These are phyloP conservation scores for Strigamia maritima DNA, from an alignment of 2,888 invertebrate genomes.

Conservation along the genomic window DNA sequence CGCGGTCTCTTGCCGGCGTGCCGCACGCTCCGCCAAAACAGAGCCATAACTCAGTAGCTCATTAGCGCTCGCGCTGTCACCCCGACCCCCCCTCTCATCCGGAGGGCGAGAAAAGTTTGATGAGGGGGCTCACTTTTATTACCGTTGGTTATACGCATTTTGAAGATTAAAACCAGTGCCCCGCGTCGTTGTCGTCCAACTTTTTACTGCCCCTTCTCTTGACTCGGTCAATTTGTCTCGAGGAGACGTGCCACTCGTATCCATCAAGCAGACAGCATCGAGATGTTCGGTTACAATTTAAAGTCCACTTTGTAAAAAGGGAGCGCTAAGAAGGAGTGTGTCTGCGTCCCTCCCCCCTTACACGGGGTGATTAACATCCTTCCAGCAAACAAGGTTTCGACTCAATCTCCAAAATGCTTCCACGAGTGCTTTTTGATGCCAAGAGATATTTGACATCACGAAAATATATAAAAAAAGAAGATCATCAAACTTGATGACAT, in stretches of 20 bases:
- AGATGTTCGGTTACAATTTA: constrained; percentile 17
- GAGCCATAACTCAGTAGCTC: constrained; percentile 10
- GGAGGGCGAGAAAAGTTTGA: constrained; percentile 29
- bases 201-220: constrained; percentile 7
- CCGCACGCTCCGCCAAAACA: constrained; percentile 13
- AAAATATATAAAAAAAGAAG: background rate
- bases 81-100: background rate
- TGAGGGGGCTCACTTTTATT: constrained; percentile 3
- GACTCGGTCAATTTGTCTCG: constrained; percentile 21
- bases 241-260: constrained; percentile 10
- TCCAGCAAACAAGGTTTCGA: constrained; percentile 7
- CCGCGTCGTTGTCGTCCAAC: background rate
- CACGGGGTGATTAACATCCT: background rate
- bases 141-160: constrained; percentile 29
- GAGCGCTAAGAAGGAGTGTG: background rate
- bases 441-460: background rate
- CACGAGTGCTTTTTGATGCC: constrained; percentile 12
- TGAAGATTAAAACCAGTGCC: constrained; percentile 16
- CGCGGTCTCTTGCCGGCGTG: constrained; percentile 11
- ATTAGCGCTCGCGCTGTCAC: constrained; percentile 17
- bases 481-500: too few species aligned
- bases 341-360: background rate
- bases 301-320: constrained; percentile 9
- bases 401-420: background rate
- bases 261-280: constrained; percentile 15